phyloP scores from a whole-genome alignment of 2,797 vertebrate genomes.

The Mormyrus proboscirostris region DNA sequence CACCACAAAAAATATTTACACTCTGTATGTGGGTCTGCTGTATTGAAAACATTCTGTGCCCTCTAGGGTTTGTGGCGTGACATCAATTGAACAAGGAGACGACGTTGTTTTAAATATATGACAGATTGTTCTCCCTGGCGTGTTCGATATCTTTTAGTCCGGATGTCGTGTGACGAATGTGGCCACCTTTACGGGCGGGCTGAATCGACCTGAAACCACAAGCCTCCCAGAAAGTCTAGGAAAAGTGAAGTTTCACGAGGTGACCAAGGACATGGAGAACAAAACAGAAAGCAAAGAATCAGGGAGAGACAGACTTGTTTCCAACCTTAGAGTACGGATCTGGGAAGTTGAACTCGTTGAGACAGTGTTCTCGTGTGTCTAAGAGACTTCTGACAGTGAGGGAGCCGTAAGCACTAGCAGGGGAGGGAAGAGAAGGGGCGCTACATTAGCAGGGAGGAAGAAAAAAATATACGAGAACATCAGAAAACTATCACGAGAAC shows the following conservation, averaged over 20 bases:
- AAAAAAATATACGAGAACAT: conserved; percentile 24
- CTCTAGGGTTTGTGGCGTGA: neutral
- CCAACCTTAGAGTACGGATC: conserved; percentile 96
- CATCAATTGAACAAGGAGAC: neutral
- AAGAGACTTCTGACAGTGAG: conserved; percentile 94
- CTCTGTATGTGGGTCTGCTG: neutral
- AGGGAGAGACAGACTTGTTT: conserved; percentile 27
- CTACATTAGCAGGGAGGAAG: conserved; percentile 53
- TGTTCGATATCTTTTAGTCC: neutral
- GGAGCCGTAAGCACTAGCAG: conserved; percentile 86
- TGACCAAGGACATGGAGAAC: neutral
- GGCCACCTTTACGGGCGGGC: neutral
- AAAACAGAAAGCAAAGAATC: neutral
- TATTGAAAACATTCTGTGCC: neutral
- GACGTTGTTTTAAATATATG: neutral
- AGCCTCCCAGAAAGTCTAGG: neutral
- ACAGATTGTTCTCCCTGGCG: neutral
- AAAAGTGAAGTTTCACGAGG: neutral
- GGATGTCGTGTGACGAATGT: neutral
- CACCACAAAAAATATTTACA: neutral
- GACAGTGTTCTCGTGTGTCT: conserved; percentile 95
- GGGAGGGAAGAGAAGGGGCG: conserved; percentile 36
- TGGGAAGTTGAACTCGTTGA: conserved; percentile 98
- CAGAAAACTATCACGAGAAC: neutral
- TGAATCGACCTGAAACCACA: neutral